Evolutionary conservation across 2,888 invertebrate species (phyloP), one percentile per base, ranked within the genome.

Genomic region (Drosophila neoperkinsi): DNA sequence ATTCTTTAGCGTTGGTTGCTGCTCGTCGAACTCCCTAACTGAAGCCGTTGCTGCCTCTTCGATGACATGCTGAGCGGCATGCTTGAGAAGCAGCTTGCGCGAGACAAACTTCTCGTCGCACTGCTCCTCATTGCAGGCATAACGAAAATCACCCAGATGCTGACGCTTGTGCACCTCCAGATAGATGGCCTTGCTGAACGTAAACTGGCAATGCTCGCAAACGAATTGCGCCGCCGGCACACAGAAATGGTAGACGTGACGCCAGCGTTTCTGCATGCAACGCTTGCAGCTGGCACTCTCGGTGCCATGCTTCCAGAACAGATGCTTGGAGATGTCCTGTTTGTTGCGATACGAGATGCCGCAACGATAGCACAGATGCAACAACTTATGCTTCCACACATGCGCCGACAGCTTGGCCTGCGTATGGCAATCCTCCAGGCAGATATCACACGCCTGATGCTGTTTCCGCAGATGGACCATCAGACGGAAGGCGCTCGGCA

Each of bases 221-320:
- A 94, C 94, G 92, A 97, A 97, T 64, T 95, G 94, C 13, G 95
- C 93, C 4, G 97, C 97, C 49, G 97, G 97, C 77, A 96, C 95
- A 92, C 98, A 98, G 90, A 98, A 98, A 92, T 98, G 98, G 94
- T 97, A 98, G 9, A 97, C 96, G 93, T 98, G 97, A 0, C 97
- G 97, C 98, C 98, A 98, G 88, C 97, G 97, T 91, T 97, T 98
- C 90, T 97, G 97, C 60, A 97, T 93, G 92, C 98, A 98, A 89
- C 95, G 96, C 92, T 97, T 97, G 91, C 98, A 98, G 41, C 96
- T 93, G 4, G 97, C 96, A 93, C 97, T 97, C 91, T 98, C 97
- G 3, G 97, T 97, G 30, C 97, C 97, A 92, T 98, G 98, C 93
- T 98, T 98, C 97, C 98, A 98, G 92, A 97, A 97, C 65, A 98